Evolutionary conservation across 1,140 invertebrate species (phyloP).

Genomic region (Streblospio benedicti): DNA sequence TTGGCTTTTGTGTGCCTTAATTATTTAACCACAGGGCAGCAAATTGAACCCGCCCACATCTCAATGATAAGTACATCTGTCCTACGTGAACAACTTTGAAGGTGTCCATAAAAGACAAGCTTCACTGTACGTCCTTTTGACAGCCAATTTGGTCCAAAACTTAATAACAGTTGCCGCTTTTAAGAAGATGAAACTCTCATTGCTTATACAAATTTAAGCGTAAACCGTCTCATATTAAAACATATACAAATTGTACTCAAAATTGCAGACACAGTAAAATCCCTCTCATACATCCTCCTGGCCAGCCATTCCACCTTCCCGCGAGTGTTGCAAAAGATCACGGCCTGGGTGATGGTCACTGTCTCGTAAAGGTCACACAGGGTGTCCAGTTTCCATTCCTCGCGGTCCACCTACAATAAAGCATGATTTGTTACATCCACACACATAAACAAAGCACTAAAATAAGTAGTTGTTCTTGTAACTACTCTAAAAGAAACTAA

Average conservation of each 20-base stretch:
- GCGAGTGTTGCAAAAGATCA: constrained; percentile 98
- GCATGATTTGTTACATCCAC: not conserved
- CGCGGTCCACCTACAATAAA: too few species aligned
- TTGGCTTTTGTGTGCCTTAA: not conserved
- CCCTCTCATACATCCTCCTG: constrained; percentile 80
- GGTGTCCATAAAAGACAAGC: too few species aligned
- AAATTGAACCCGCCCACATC: too few species aligned
- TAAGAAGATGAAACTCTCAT: too few species aligned
- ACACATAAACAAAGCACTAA: not conserved
- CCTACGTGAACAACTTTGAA: too few species aligned
- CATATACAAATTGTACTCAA: too few species aligned
- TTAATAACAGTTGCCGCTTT: too few species aligned
- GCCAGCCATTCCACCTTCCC: constrained; percentile 97
- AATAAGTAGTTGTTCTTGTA: not conserved
- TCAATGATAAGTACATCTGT: too few species aligned
- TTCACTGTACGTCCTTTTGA: not conserved
- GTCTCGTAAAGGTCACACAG: constrained; percentile 88
- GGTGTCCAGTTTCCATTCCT: constrained; percentile 98
- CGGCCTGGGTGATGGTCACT: constrained; percentile 95
- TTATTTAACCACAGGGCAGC: not conserved
- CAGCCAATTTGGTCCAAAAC: not conserved
- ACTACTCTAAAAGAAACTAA: not conserved
- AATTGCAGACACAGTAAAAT: constrained; percentile 98
- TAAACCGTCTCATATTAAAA: too few species aligned
- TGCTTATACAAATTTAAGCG: too few species aligned